Evolutionary conservation across 2,888 invertebrate genomes (phyloP).

Genomic region (Holacanthella duospinosa): DNA sequence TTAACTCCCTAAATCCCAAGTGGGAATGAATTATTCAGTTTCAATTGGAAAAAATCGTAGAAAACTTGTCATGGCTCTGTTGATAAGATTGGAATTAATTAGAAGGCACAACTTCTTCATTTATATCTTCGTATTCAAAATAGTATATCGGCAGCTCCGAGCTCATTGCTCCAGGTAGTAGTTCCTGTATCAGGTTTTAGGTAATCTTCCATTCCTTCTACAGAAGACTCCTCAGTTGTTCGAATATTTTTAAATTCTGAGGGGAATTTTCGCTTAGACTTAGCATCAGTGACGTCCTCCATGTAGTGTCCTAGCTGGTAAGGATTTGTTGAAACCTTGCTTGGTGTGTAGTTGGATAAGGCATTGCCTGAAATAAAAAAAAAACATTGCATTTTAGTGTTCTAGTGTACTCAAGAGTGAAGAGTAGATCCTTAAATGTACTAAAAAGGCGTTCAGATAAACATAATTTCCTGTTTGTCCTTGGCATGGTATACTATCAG

Average conservation of each 20-base stretch:
- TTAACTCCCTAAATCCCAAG: no score
- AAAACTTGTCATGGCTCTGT: no score
- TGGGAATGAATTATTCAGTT: no score
- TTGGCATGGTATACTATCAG: no score
- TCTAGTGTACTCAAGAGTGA: background rate
- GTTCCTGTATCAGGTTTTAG: slow-evolving; percentile 32
- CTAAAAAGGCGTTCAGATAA: no score
- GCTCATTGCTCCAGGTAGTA: slow-evolving; percentile 37
- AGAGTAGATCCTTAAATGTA: background rate
- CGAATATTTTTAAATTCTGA: slow-evolving; percentile 35
- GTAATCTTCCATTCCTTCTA: slow-evolving; percentile 38
- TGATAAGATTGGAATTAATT: no score
- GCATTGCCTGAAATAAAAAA: slow-evolving; percentile 35
- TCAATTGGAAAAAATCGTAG: no score
- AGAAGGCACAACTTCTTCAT: no score
- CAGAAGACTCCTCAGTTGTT: slow-evolving; percentile 42
- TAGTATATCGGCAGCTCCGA: slow-evolving; percentile 31
- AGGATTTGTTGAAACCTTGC: slow-evolving; percentile 48
- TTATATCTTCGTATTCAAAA: slow-evolving; percentile 30
- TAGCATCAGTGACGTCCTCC: slow-evolving; percentile 37
- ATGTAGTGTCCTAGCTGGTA: slow-evolving; percentile 32
- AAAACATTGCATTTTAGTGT: background rate
- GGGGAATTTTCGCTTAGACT: slow-evolving; percentile 35
- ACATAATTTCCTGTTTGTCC: no score
- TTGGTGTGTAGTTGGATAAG: slow-evolving; percentile 71